Conservation (phyloP, 2,888 invertebrate genomes). For the Temnothorax rugatulus region DNA sequence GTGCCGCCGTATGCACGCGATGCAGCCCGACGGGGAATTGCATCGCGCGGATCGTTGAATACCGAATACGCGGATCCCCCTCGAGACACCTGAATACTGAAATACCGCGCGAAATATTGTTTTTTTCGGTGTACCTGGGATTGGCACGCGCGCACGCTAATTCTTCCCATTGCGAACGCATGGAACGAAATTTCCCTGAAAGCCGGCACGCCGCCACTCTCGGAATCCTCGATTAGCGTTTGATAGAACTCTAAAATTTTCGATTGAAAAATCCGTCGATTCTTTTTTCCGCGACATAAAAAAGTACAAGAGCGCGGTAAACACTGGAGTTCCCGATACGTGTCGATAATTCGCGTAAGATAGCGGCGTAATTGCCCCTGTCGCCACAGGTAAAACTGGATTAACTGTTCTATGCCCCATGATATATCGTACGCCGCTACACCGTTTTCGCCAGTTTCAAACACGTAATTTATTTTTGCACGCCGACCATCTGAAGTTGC, state of each 20-base stretch:
- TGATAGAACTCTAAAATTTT: background rate
- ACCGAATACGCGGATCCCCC: conserved; percentile 19
- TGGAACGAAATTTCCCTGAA: background rate
- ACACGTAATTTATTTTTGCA: conserved; percentile 44
- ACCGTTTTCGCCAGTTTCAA: conserved; percentile 12
- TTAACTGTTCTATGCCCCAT: conserved; percentile 2
- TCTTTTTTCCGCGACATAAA: background rate
- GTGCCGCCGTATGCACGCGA: conserved; percentile 61
- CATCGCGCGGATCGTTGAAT: conserved; percentile 37
- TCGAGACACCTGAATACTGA: conserved; percentile 19
- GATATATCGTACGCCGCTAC: background rate
- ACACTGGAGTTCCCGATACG: background rate
- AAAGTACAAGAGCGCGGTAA: background rate
- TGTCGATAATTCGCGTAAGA: background rate
- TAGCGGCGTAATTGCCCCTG: background rate
- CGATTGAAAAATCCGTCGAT: background rate
- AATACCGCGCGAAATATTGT: conserved; percentile 35
- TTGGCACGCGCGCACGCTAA: background rate
- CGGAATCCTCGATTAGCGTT: background rate
- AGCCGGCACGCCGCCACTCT: background rate
- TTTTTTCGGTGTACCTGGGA: background rate
- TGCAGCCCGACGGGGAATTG: conserved; percentile 28
- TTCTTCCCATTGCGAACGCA: conserved; percentile 10
- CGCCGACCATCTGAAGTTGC: conserved; percentile 35
- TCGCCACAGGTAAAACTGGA: background rate